Evolutionary conservation across 2,113 vertebrate species (phyloP), one percentile per base, ranked within the genome.

Genomic region (Brevimyrus niger): DNA sequence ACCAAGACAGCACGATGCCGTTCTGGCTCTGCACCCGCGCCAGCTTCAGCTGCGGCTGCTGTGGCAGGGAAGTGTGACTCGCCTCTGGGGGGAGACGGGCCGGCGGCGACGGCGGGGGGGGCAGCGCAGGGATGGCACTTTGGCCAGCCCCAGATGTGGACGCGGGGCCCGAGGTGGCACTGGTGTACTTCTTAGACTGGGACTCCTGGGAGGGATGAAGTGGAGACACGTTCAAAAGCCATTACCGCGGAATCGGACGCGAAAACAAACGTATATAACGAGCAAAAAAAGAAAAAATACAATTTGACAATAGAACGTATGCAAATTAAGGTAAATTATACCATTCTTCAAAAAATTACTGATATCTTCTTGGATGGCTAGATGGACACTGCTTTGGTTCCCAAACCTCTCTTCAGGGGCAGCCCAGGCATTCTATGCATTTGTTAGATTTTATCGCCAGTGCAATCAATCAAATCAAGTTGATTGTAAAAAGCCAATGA

Each of bases 1-100:
- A 98, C 98, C 99, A 99, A 0, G 98, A 99, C 58, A 99, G 94
- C 86, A 99, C 99, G 27, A 99, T 99, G 58, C 98, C 98, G 0
- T 98, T 99, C 91, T 98, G 98, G 94, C 98, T 99, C 92, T 98
- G 98, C 89, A 99, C 98, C 27, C 97, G 95, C 0, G 96, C 97
- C 91, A 93, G 96, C 96, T 96, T 94, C 94, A 96, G 97, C 95
- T 95, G 98, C 92, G 97, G 99, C 95, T 69, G 98, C 96, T 96
- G 98, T 91, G 96, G 98, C 90, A 90, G 96, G 86, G 50, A 96
- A 90, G 90, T 97, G 94, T 91, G 97, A 92, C 53, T 96, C 90
- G 93, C 98, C 94, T 96, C 98, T 86, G 31, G 95, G 93, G 94
- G 97, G 94, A 38, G 91, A n/a, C 95, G 94, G 10, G 88, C 85